Percentiles rank a stretch among this genome's conserved stretches.
phyloP scores from a whole-genome alignment of 2,888 invertebrate species.

The Megalurothrips usitatus region DNA sequence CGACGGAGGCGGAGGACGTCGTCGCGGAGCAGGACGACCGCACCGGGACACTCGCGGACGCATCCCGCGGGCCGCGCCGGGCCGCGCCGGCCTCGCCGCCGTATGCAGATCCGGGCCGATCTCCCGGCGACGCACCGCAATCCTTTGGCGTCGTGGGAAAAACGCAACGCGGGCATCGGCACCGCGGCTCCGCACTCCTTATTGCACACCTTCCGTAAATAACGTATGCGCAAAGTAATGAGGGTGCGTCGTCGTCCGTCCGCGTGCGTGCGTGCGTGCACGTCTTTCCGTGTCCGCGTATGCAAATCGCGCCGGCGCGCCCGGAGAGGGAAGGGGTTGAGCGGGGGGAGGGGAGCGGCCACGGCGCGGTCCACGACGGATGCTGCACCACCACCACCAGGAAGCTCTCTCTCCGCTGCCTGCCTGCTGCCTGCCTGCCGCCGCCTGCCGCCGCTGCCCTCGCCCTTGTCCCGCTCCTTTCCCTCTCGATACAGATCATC shows the following conservation, averaged over 20 bases:
- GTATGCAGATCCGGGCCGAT: too few species aligned
- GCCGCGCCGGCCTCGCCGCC: too few species aligned
- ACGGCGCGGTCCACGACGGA: neutral
- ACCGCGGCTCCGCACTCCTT: neutral
- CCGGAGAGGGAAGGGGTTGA: neutral
- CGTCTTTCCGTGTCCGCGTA: conserved; percentile 19
- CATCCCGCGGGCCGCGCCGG: too few species aligned
- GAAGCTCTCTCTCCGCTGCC: neutral
- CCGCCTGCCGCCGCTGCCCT: neutral
- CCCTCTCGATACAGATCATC: conserved; percentile 4
- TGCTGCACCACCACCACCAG: neutral
- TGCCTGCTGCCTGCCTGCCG: neutral
- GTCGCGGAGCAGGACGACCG: too few species aligned
- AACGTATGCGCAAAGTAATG: neutral
- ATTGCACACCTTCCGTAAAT: neutral
- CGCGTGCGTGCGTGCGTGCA: neutral
- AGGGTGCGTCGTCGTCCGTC: conserved; percentile 6
- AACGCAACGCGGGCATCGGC: too few species aligned
- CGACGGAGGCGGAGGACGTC: too few species aligned
- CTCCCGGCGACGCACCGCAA: neutral
- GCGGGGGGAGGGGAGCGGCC: neutral
- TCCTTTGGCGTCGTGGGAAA: conserved; percentile 8
- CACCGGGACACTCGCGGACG: too few species aligned
- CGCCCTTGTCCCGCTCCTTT: too few species aligned
- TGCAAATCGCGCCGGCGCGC: conserved; percentile 6